phyloP scores from a whole-genome alignment of 2,888 invertebrate species.

The Lottia gigantea region DNA sequence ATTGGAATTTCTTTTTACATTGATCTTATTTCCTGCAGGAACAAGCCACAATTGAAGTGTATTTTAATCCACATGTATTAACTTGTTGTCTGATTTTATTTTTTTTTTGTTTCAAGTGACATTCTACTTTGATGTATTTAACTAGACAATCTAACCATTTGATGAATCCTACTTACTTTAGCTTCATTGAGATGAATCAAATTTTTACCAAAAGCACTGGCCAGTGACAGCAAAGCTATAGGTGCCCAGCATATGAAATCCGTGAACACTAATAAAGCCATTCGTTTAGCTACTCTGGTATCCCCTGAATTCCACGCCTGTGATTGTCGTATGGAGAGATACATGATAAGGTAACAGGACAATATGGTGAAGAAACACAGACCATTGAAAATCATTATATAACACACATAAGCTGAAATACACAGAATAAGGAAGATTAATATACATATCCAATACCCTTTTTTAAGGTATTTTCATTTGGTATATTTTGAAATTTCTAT shows the following conservation, averaged over 20 bases:
- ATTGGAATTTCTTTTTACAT: too few relatives aligned
- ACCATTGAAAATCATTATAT: conserved; percentile 64
- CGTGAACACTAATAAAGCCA: conserved; percentile 96
- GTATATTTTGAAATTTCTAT: too few relatives aligned
- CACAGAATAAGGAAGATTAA: neutral
- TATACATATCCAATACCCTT: too few relatives aligned
- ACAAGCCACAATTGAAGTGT: too few relatives aligned
- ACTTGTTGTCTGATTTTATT: too few relatives aligned
- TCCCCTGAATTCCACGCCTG: conserved; percentile 97
- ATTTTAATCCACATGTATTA: too few relatives aligned
- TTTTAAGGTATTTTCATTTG: too few relatives aligned
- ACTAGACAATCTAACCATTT: too few relatives aligned
- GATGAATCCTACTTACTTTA: conserved; percentile 71
- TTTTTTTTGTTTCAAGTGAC: too few relatives aligned
- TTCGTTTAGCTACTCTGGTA: conserved; percentile 93
- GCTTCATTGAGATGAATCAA: conserved; percentile 94
- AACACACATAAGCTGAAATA: conserved; percentile 62
- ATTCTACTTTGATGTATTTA: too few relatives aligned
- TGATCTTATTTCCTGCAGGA: too few relatives aligned
- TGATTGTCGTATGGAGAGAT: conserved; percentile 95
- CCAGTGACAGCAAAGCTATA: conserved; percentile 93
- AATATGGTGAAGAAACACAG: conserved; percentile 92
- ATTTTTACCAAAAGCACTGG: conserved; percentile 91
- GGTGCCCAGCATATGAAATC: conserved; percentile 99
- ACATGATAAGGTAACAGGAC: conserved; percentile 97